Evolutionary conservation across 64 coral and sea anemone genomes (phyloP), one percentile per base, ranked within the genome.

Genomic region (Porites australiensis): DNA sequence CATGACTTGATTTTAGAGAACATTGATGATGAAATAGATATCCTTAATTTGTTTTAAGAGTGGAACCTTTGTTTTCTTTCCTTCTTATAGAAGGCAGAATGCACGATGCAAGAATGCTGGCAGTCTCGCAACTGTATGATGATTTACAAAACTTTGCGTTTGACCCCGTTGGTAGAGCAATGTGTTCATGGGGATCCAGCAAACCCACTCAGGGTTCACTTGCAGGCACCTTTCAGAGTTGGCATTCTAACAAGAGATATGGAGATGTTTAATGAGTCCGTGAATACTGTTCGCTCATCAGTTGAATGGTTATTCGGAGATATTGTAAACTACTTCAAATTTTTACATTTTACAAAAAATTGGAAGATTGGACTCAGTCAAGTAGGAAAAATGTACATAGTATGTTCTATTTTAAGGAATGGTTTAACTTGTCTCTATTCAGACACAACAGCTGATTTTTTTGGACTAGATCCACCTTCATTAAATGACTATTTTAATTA

Each of bases 381-480:
- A 13, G 62, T 16, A 15, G 18, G 4, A 64, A 64, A 64, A 19
- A 64, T 13, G 53, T 81, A 58, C 53, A 81, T 81, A 54, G 78
- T 81, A 81, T 81, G 53, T 81, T 81, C 50, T 81, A 58, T 81
- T 81, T 81, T 64, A 59, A 81, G 78, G 4, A 81, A 81, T 81
- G 78, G 50, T 60, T 81, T 59, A 50, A 58, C 78, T 23, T 78
- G 45, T 78, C 75, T 78, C 11, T 78, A 78, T 78, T 78, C 75
- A 78, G 50, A 78, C 75, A 81, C 78, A 81, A 64, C 62, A 64
- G 53, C 13, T 81, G 53, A 81, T 81, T 81, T 58, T 81, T 81
- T 81, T 20, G 78, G 78, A 58, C 78, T 81, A 81, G 78, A 81
- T 81, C 78, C 78, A 81, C 78, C 78, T 81, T 81, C 78, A 50